phyloP scores from a whole-genome alignment of 53 echinoderm and acorn worm species.

The Zoroaster sp. region DNA sequence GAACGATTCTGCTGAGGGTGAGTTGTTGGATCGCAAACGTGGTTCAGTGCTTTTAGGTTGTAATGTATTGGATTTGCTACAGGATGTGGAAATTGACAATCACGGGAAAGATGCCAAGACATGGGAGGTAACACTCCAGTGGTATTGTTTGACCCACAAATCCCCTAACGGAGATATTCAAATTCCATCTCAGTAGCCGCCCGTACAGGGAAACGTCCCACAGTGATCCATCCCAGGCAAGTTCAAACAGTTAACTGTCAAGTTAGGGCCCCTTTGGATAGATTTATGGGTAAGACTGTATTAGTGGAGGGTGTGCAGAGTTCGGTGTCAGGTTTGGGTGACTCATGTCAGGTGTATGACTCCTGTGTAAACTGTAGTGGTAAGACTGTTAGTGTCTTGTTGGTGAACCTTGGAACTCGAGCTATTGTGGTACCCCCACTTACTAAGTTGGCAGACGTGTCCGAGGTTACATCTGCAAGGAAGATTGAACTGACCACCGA shows the following conservation, averaged over 20 bases:
- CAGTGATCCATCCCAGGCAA: background rate
- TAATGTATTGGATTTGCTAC: background rate
- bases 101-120: background rate
- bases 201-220: background rate
- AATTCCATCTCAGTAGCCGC: background rate
- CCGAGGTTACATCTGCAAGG: too few relatives aligned
- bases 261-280: too few relatives aligned
- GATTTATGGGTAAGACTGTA: too few relatives aligned
- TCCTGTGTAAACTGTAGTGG: background rate
- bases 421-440: background rate
- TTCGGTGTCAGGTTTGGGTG: background rate
- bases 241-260: background rate
- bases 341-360: background rate
- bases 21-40: too few relatives aligned
- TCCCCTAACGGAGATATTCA: too few relatives aligned
- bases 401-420: background rate
- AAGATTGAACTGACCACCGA: too few relatives aligned
- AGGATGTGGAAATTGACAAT: background rate
- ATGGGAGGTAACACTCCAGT: background rate
- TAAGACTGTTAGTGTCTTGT: background rate
- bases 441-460: background rate
- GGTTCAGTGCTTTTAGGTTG: background rate
- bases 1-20: too few relatives aligned
- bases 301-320: too few relatives aligned
- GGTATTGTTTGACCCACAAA: background rate